A percentile compares a stretch with the other conserved stretches of the same genome.
phyloP scores from a whole-genome alignment of 2,888 invertebrate genomes.

The Caenorhabditis parvicauda region DNA sequence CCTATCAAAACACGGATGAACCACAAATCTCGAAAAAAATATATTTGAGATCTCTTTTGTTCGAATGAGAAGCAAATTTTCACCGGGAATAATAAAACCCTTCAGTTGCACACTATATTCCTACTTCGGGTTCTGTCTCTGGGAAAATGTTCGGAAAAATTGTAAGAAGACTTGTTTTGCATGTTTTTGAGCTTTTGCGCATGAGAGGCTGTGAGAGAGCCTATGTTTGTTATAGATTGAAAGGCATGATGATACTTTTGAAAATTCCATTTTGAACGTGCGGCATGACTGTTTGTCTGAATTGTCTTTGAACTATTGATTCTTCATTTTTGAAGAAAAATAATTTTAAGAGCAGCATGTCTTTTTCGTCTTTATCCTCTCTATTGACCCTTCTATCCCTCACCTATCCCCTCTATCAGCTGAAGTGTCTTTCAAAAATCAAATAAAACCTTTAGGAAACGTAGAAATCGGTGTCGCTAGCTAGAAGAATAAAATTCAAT shows the following conservation, averaged over 20 bases:
- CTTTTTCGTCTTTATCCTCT: not conserved
- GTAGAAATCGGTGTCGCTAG: too few species aligned
- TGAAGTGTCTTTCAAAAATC: not conserved
- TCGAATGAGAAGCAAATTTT: too few species aligned
- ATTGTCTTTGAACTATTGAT: too few species aligned
- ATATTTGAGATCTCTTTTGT: too few species aligned
- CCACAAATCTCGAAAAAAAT: too few species aligned
- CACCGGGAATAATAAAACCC: too few species aligned
- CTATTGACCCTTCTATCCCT: not conserved
- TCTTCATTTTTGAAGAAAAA: too few species aligned
- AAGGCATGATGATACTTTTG: slow-evolving; percentile 1
- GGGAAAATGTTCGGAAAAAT: slow-evolving; percentile 8
- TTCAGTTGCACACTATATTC: slow-evolving; percentile 20
- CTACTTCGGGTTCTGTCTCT: slow-evolving; percentile 17
- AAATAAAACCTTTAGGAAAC: too few species aligned
- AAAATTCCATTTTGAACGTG: not conserved
- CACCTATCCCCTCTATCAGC: not conserved
- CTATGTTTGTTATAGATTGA: not conserved
- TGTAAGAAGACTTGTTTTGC: slow-evolving; percentile 17
- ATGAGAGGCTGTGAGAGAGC: slow-evolving; percentile 1
- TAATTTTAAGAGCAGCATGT: slow-evolving; percentile 2
- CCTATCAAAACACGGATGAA: too few species aligned
- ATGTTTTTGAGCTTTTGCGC: too few species aligned
- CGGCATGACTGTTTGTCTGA: too few species aligned
- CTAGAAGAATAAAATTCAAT: too few species aligned